Evolutionary conservation across 2,797 vertebrate genomes (phyloP), one percentile per base, ranked within the genome.

Genomic region (Pteronotus mesoamericanus): DNA sequence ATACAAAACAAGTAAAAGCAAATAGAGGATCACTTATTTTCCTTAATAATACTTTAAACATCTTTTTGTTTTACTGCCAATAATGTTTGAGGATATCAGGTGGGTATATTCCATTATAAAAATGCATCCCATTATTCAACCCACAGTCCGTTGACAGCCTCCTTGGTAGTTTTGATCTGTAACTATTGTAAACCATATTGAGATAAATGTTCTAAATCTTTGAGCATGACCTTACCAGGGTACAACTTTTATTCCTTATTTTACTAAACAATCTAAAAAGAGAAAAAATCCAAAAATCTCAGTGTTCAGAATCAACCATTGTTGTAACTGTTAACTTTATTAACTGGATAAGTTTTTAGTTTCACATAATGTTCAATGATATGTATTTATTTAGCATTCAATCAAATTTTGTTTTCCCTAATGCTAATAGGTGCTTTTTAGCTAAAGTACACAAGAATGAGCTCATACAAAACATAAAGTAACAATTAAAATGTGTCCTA

Each of bases 371-470:
- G 34, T 71, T 89, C 93, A 93, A 88, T 79, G 93, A 78, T 71
- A 66, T 87, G 34, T 83, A 93, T 97, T 94, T 57, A 9, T 37
- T 97, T 79, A 84, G 15, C 78, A 83, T 82, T 96, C 77, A 83
- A 42, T 86, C 96, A 95, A 61, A 94, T 72, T 95, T 93, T 94
- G 39, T 82, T 95, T 95, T 87, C 14, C 42, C 64, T 29, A 44
- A 68, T 78, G 68, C 44, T 89, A 91, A 78, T 83, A 86, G 89
- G 44, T 82, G 15, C 19, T 92, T 87, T 93, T 94, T 59, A 87
- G 72, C 44, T 61, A 0, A 79, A 93, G 75, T 80, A 84, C 19
- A 78, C 59, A 66, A 3, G 32, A 71, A 55, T 84, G 55, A 96
- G 51, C 78, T 80, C 44, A n/a, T 68, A 82, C 80, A 92, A 96